Conservation (phyloP, 2,113 vertebrate species). For the Leiothrix lutea region DNA sequence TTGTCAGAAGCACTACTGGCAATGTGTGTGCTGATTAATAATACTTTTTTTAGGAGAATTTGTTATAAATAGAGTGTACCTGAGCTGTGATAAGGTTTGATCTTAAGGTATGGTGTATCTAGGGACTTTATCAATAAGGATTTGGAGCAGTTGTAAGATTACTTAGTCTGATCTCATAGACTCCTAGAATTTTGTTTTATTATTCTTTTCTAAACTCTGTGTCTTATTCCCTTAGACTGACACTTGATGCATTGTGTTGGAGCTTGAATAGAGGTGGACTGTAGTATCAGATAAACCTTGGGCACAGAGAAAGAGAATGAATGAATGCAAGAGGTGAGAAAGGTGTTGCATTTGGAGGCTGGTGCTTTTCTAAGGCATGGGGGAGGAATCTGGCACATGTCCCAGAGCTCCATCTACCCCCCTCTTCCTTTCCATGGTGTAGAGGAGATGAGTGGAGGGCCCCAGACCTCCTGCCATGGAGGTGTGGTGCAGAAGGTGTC, state of each 20-base stretch:
- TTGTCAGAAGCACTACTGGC: not conserved
- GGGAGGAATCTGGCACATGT: fast-evolving
- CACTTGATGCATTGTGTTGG: not conserved
- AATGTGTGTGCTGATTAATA: not conserved
- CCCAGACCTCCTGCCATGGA: not conserved
- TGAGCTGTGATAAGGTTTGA: not conserved
- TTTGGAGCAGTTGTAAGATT: not conserved
- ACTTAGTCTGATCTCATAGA: not conserved
- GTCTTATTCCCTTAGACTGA: not conserved
- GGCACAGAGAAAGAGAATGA: not conserved
- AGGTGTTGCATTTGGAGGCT: not conserved
- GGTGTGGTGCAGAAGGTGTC: not conserved
- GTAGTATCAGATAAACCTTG: not conserved
- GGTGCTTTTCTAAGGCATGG: not conserved
- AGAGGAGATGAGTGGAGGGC: not conserved
- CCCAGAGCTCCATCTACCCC: not conserved
- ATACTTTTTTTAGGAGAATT: not conserved
- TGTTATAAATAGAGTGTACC: not conserved
- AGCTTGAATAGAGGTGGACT: not conserved
- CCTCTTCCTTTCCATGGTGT: not conserved
- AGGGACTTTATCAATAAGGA: not conserved
- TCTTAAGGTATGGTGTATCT: not conserved
- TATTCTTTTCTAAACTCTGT: not conserved
- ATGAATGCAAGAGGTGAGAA: not conserved
- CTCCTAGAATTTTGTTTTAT: not conserved